Percentiles rank a stretch among this genome's conserved stretches.
Conservation (phyloP, 2,113 vertebrate genomes). For the Macquaria australasica region DNA sequence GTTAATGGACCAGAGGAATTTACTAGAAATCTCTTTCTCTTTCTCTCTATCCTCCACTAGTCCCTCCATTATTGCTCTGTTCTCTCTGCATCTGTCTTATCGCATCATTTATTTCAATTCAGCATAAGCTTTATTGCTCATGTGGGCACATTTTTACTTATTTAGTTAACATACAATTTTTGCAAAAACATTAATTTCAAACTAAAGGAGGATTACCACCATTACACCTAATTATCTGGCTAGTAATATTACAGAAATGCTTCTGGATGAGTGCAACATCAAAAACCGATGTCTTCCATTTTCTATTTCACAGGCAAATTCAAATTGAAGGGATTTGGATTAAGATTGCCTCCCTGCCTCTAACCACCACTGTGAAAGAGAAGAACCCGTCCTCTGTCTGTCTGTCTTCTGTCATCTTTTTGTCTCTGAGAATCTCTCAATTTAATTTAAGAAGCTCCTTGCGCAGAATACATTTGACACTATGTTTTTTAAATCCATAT, state of each 20-base stretch:
- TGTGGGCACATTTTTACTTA: neutral
- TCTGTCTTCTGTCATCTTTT: neutral
- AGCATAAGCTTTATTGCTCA: neutral
- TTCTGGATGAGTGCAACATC: conserved; percentile 15
- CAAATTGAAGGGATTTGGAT: conserved; percentile 45
- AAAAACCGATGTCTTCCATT: neutral
- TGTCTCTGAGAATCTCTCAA: neutral
- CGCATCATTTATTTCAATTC: neutral
- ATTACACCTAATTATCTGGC: neutral
- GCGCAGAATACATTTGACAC: neutral
- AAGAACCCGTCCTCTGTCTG: neutral
- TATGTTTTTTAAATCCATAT: conserved; percentile 19
- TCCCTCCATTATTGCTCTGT: neutral
- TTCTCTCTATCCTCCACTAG: neutral
- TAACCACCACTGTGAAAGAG: neutral
- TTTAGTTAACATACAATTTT: neutral
- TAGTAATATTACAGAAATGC: neutral
- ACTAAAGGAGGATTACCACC: neutral
- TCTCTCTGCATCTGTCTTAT: neutral
- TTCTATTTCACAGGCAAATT: conserved; percentile 6
- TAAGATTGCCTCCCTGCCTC: conserved; percentile 2
- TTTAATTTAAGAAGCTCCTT: conserved; percentile 7
- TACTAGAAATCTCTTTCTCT: conserved; percentile 51
- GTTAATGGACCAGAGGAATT: conserved; percentile 55
- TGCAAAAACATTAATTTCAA: neutral